phyloP scores from a whole-genome alignment of 1,140 invertebrate genomes.

The Triops longicaudatus region DNA sequence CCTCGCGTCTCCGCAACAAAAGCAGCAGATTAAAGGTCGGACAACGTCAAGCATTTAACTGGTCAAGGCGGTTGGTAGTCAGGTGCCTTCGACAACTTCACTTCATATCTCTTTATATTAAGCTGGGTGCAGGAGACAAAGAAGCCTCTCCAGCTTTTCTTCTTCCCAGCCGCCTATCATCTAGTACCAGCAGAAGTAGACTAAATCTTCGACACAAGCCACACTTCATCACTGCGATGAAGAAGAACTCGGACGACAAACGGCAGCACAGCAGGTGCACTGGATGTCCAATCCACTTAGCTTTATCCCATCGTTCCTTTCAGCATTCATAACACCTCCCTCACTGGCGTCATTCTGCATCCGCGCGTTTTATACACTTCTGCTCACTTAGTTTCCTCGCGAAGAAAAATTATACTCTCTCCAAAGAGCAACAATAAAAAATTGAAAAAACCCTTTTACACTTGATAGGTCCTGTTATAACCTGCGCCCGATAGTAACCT shows the following conservation, averaged over 20 bases:
- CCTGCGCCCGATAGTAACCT: neutral
- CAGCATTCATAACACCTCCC: neutral
- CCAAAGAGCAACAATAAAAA: neutral
- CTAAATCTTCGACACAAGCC: neutral
- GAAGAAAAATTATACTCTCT: neutral
- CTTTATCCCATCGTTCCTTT: constrained; percentile 1
- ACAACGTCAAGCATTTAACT: neutral
- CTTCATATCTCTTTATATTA: constrained; percentile 10
- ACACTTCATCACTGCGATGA: constrained; percentile 6
- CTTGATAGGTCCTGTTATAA: neutral
- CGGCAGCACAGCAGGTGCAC: constrained; percentile 3
- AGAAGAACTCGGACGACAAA: neutral
- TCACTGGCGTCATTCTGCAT: neutral
- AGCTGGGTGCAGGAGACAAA: neutral
- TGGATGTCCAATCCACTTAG: constrained; percentile 11
- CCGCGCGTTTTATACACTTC: neutral
- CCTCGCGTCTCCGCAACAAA: neutral
- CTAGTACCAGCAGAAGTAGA: neutral
- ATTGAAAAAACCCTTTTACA: neutral
- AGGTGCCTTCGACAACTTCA: constrained; percentile 1
- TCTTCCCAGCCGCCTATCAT: neutral
- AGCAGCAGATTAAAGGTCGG: neutral
- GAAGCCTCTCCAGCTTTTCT: neutral
- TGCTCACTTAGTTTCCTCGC: neutral
- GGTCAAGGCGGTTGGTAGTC: neutral